Base-by-base conservation (phyloP, 2,888 invertebrate genomes). In the Drosophila dives region DNA sequence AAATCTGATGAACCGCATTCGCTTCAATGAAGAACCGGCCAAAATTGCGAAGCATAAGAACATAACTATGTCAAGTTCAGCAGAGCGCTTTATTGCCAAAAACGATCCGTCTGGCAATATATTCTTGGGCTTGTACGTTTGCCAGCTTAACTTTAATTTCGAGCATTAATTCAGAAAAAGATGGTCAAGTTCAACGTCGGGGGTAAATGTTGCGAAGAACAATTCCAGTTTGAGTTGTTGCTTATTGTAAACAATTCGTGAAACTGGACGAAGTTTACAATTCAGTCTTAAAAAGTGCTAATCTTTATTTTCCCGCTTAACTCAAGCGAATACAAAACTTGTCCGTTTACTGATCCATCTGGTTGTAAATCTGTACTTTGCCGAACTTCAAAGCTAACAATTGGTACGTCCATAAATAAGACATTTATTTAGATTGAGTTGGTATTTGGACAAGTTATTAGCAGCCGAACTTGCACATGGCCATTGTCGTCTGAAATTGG, bases 31-130 rank as follows among this genome's bases (percentile, higher is more conserved):
- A 61, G 23, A 50, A 49, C 36, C 48, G 15, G 15, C 33, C 36
- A 56, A 53, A 59, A 63, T 26, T 23, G 38, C 23, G 20, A 58
- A n/a, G 6, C 42, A 10, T 20, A 53, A 61, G 64, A 63, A 60
- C 56, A 34, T 17, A 49, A 64, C 59, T 87, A 62, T 89, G 85
- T 85, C 85, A 86, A 86, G 85, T 87, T 87, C 90, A 87, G 68
- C 59, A 11, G 20, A 60, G 49, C 67, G n/a, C 68, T 58, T 64
- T 76, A 65, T 66, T 69, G 64, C 72, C 34, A 33, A 65, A 76
- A 45, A 65, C 74, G 51, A 60, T 15, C 32, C 49, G 56, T 66
- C 80, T 64, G 66, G 50, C 62, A 78, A 81, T 78, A 60, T 89
- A 83, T 86, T 84, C 84, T 85, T 84, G 32, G 69, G 54, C 50